Evolutionary conservation across 1,140 invertebrate genomes (phyloP).

Genomic region (Planococcus citri): DNA sequence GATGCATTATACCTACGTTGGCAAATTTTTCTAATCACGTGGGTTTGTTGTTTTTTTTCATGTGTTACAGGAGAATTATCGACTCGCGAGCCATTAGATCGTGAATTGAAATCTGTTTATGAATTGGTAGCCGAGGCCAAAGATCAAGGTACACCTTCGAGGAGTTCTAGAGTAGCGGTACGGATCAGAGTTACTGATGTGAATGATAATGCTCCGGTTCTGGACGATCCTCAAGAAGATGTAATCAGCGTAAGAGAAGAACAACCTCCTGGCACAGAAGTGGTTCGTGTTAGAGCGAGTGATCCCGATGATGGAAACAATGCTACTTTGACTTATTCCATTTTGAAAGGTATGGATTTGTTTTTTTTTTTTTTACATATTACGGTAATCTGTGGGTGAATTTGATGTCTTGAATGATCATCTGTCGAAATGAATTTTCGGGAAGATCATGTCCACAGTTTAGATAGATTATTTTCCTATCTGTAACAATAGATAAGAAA

Average conservation of each 20-base stretch:
- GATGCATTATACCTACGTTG: too few species aligned
- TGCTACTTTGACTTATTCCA: conserved; percentile 73
- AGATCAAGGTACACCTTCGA: conserved; percentile 68
- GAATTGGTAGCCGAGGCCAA: conserved; percentile 70
- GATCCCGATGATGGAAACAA: conserved; percentile 81
- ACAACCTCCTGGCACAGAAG: conserved; percentile 70
- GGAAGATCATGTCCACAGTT: too few species aligned
- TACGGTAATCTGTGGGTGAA: conserved; percentile 20
- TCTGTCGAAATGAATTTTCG: too few species aligned
- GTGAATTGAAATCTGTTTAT: conserved; percentile 63
- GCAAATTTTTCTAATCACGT: too few species aligned
- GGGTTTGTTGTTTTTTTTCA: too few species aligned
- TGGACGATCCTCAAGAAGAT: conserved; percentile 75
- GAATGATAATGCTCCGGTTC: conserved; percentile 82
- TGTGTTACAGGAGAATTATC: conserved; percentile 62
- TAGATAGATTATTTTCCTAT: too few species aligned
- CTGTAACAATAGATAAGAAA: too few species aligned
- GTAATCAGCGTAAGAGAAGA: conserved; percentile 77
- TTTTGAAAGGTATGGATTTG: conserved; percentile 50
- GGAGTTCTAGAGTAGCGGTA: conserved; percentile 57
- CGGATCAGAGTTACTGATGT: conserved; percentile 64
- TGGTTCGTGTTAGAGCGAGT: conserved; percentile 67
- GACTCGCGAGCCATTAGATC: conserved; percentile 65
- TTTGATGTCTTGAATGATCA: too few species aligned
- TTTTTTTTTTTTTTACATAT: too few species aligned